phyloP scores from a whole-genome alignment of 1,140 invertebrate genomes.

The Drosophila melanica region DNA sequence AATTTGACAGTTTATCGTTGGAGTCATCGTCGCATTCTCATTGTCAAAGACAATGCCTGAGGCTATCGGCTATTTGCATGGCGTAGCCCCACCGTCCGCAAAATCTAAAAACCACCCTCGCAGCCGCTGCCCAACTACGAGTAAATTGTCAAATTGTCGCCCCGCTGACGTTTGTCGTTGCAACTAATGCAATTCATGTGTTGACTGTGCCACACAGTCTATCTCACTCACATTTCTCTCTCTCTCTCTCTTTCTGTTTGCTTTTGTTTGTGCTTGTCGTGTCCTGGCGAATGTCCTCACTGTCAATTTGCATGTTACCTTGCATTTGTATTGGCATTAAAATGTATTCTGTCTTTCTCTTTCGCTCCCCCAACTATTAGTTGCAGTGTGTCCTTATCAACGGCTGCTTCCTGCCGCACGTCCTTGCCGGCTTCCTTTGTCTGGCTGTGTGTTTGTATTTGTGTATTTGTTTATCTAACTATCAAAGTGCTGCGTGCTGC shows the following conservation, averaged over 20 bases:
- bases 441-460: constrained; percentile 42
- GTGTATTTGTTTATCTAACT: constrained; percentile 57
- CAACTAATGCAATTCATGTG: constrained; percentile 58
- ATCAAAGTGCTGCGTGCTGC: constrained; percentile 53
- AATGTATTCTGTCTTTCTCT: constrained; percentile 25
- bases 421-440: constrained; percentile 48
- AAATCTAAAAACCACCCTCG: not conserved
- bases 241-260: constrained; percentile 7
- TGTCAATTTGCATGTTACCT: constrained; percentile 60
- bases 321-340: constrained; percentile 54
- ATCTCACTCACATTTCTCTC: constrained; percentile 1
- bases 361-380: constrained; percentile 21
- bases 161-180: constrained; percentile 16
- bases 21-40: constrained; percentile 19
- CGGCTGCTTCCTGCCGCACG: constrained; percentile 40
- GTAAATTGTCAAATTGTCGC: constrained; percentile 61
- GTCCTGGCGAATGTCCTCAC: constrained; percentile 31
- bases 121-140: constrained; percentile 44
- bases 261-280: constrained; percentile 48
- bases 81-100: not conserved
- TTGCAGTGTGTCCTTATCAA: constrained; percentile 42
- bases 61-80: constrained; percentile 53
- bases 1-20: constrained; percentile 75
- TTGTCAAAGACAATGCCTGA: constrained; percentile 49
- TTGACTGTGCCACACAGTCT: constrained; percentile 5